Evolutionary conservation across 2,797 vertebrate species (phyloP).

Genomic region (Mormyrops boulengeri): DNA sequence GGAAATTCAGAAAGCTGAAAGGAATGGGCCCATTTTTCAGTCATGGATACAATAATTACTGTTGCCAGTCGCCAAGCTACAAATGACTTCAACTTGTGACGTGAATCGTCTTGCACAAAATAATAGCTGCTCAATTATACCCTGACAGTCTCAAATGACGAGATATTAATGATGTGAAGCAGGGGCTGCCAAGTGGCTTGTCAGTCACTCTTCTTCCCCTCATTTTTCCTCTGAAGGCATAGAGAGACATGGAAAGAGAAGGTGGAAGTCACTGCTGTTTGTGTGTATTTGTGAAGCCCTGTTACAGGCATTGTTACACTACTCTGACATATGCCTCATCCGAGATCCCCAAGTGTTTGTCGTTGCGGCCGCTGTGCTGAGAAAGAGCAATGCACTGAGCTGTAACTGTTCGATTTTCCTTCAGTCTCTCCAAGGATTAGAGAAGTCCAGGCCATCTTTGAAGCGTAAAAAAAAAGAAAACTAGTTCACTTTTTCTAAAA

Average conservation of each 20-base stretch:
- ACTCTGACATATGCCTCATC: background rate
- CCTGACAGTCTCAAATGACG: slow-evolving; percentile 33
- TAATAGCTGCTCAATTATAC: slow-evolving; percentile 31
- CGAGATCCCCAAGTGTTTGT: background rate
- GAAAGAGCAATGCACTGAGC: background rate
- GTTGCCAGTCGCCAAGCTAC: slow-evolving; percentile 17
- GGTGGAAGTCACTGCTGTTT: background rate
- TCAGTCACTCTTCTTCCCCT: background rate
- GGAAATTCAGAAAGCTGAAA: background rate
- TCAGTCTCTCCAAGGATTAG: background rate
- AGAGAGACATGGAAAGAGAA: background rate
- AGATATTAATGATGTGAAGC: slow-evolving; percentile 23
- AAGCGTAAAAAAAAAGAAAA: background rate
- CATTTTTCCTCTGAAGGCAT: background rate
- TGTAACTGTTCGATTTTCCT: slow-evolving; percentile 3
- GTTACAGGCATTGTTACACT: background rate
- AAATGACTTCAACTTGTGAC: slow-evolving; percentile 51
- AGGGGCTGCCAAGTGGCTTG: slow-evolving; percentile 25
- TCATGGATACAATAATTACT: slow-evolving; percentile 7
- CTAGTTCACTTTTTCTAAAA: background rate
- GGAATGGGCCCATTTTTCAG: background rate
- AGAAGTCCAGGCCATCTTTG: background rate
- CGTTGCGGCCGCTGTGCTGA: background rate
- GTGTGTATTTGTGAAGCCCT: background rate
- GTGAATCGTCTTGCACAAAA: slow-evolving; percentile 32